Base-by-base conservation (phyloP, 2,113 vertebrate species). In the Pleuronectes platessa region DNA sequence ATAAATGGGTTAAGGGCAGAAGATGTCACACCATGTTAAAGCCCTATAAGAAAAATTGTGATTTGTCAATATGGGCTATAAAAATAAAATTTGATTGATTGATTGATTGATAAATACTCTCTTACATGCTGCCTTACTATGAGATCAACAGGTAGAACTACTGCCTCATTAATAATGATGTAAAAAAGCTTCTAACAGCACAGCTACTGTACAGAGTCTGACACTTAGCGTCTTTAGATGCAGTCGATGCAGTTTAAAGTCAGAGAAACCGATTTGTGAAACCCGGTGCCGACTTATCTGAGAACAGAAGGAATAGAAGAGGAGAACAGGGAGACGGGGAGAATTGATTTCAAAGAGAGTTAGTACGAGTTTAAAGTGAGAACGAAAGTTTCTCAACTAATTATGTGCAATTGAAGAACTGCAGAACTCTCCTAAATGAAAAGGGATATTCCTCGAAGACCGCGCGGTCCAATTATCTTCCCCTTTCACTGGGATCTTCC, bases 271-370 rank as follows among this genome's bases (percentile, higher is more conserved):
- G 27, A 60, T 74, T 68, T 51, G 45, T 71, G 75, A 37, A 58
- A 37, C 24, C 62, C 21, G 24, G 15, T 31, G 5, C 21, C 21
- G 49, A 55, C 64, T 59, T 40, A 13, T 68, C 55, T 10, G 9
- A 71, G 64, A 86, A 82, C 61, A 86, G 56, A 86, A 12, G 56
- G 73, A 86, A 81, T 81, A 77, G 17, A 47, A 68, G 58, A 88
- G 40, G 47, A 83, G 68, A 76, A 56, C 7, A 53, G 49, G 70
- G 69, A 80, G 21, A 71, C 27, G 4, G 15, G 21, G 27, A 58
- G 5, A 40, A 27, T 4, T 71, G 53, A 71, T 75, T 83, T 90
- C 42, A 89, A 89, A 83, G 76, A 71, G 77, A 80, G 84, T 78
- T 5, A 69, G 68, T 64, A n/a, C 21, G 63, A 72, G 66, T 74